These are phyloP conservation scores for Alloscopus bannaensis DNA, from an alignment of 2,888 invertebrate genomes.

Conservation along the genomic window DNA sequence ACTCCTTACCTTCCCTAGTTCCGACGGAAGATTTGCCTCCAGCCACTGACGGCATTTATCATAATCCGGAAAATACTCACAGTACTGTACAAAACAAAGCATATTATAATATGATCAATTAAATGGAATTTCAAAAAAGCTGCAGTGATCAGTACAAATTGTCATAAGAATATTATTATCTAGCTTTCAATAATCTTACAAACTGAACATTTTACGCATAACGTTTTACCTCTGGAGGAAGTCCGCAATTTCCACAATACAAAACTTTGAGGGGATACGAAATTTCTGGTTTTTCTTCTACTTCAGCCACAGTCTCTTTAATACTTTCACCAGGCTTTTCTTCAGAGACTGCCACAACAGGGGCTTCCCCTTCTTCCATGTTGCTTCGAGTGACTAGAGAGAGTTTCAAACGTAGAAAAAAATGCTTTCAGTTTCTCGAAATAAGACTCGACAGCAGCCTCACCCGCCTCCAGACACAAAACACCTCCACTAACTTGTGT, in stretches of 20 bases:
- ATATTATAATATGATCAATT: not conserved
- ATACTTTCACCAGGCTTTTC: slow-evolving; percentile 21
- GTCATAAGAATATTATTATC: not conserved
- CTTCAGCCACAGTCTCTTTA: not conserved
- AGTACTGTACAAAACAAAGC: slow-evolving; percentile 82
- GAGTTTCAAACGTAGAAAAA: too few species aligned
- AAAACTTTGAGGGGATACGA: slow-evolving; percentile 88
- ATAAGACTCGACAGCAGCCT: too few species aligned
- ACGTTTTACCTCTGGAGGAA: slow-evolving; percentile 88
- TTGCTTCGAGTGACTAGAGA: too few species aligned
- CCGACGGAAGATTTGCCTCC: slow-evolving; percentile 93
- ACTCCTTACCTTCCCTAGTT: slow-evolving; percentile 90
- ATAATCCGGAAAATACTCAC: slow-evolving; percentile 98
- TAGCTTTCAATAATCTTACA: slow-evolving; percentile 1
- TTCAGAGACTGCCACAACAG: slow-evolving; percentile 20
- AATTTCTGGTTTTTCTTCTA: slow-evolving; percentile 76
- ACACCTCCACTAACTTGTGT: too few species aligned
- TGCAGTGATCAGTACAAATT: slow-evolving; percentile 75
- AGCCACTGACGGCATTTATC: slow-evolving; percentile 98
- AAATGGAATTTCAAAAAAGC: slow-evolving; percentile 74
- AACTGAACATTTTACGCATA: too few species aligned
- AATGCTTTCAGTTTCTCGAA: too few species aligned
- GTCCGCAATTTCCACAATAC: slow-evolving; percentile 95
- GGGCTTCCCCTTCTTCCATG: slow-evolving; percentile 19
- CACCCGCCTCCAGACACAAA: too few species aligned